A percentile compares a stretch with the other conserved stretches of the same genome.
Conservation (phyloP, 2,888 invertebrate genomes). For the Cosmopolites sordidus region DNA sequence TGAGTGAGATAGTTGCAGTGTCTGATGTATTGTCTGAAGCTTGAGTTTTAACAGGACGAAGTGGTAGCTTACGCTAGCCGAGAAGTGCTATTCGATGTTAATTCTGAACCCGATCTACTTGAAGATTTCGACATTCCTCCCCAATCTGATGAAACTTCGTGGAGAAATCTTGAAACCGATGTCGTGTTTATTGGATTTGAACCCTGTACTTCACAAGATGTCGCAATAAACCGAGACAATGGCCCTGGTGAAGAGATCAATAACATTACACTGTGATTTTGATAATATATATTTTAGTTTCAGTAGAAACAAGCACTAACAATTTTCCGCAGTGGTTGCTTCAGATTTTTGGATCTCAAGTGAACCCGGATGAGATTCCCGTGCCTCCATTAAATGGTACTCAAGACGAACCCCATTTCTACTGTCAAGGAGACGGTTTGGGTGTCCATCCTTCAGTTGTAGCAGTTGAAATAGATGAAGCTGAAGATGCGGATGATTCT, state of each 20-base stretch:
- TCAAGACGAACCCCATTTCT: slow-evolving; percentile 42
- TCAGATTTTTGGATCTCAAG: slow-evolving; percentile 38
- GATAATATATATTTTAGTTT: slow-evolving; percentile 9
- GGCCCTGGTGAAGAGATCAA: background rate
- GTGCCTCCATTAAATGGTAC: background rate
- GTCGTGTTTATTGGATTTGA: slow-evolving; percentile 4
- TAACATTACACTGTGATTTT: too few species aligned
- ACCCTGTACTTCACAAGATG: background rate
- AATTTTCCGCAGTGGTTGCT: slow-evolving; percentile 46
- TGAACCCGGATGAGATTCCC: slow-evolving; percentile 24
- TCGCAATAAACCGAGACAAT: background rate
- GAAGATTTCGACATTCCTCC: slow-evolving; percentile 41
- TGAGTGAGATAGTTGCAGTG: background rate
- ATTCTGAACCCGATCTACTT: slow-evolving; percentile 43
- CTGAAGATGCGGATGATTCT: slow-evolving; percentile 31
- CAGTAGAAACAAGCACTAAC: slow-evolving; percentile 12
- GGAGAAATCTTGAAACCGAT: background rate
- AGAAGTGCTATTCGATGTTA: slow-evolving; percentile 45
- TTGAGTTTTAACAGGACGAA: slow-evolving; percentile 4
- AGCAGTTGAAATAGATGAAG: slow-evolving; percentile 40
- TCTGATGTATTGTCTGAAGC: background rate
- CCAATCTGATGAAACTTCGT: slow-evolving; percentile 9
- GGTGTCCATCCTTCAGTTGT: slow-evolving; percentile 46
- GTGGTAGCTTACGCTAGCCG: slow-evolving; percentile 38
- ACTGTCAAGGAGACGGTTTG: slow-evolving; percentile 48